Evolutionary conservation across 2,113 vertebrate species (phyloP).

Genomic region (Ochotona princeps): DNA sequence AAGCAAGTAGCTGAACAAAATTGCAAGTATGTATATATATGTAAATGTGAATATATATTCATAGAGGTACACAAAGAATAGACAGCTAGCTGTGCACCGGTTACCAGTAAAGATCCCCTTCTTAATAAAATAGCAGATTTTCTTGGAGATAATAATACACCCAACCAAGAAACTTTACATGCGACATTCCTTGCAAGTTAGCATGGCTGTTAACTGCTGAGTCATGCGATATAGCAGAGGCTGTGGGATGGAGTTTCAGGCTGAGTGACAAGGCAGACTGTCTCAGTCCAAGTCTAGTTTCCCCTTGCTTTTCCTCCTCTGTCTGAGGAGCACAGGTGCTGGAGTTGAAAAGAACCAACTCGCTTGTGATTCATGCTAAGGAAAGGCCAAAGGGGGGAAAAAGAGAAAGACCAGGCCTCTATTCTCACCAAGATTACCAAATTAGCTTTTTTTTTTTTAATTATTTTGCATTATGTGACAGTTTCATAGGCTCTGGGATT

Average conservation of each 20-base stretch:
- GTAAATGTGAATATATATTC: not conserved
- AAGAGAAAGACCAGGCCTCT: not conserved
- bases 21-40: not conserved
- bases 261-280: not conserved
- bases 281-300: not conserved
- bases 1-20: not conserved
- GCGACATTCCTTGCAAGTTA: not conserved
- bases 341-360: not conserved
- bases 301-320: not conserved
- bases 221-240: not conserved
- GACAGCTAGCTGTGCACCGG: not conserved
- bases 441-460: no score
- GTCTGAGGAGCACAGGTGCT: not conserved
- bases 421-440: not conserved
- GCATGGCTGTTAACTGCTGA: not conserved
- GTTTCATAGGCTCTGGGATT: no score
- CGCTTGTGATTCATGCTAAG: not conserved
- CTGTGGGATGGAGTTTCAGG: not conserved
- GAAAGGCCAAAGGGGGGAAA: not conserved
- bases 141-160: not conserved
- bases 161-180: not conserved
- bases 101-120: not conserved
- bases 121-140: slow-evolving; percentile 3
- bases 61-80: not conserved
- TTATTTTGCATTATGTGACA: no score